These are phyloP conservation scores for Drosophila melanogaster DNA, from an alignment of 1,140 invertebrate species.

Conservation along the genomic window Release_6_plus_ISO1_MT NT_037436.4:3241501-3242000, in stretches of 20 bases:
- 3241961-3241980: not conserved
- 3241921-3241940: not conserved
- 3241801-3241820: too few species aligned
- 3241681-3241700: slow-evolving; percentile 65
- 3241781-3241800: too few species aligned
- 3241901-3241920: not conserved
- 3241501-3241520: slow-evolving; percentile 48
- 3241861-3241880: too few species aligned
- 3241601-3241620: slow-evolving; percentile 81
- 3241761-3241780: not conserved
- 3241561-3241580: slow-evolving; percentile 59
- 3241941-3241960: not conserved
- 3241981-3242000: not conserved
- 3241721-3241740: slow-evolving; percentile 28
- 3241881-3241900: too few species aligned
- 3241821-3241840: too few species aligned
- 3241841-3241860: too few species aligned
- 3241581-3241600: slow-evolving; percentile 54
- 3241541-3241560: slow-evolving; percentile 1
- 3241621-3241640: slow-evolving; percentile 76
- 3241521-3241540: slow-evolving; percentile 37
- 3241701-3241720: slow-evolving; percentile 74
- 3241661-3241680: slow-evolving; percentile 74
- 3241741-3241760: not conserved
- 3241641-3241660: slow-evolving; percentile 32